These are phyloP conservation scores for Megastigmus dorsalis DNA, from an alignment of 2,888 invertebrate species.

Conservation along the genomic window DNA sequence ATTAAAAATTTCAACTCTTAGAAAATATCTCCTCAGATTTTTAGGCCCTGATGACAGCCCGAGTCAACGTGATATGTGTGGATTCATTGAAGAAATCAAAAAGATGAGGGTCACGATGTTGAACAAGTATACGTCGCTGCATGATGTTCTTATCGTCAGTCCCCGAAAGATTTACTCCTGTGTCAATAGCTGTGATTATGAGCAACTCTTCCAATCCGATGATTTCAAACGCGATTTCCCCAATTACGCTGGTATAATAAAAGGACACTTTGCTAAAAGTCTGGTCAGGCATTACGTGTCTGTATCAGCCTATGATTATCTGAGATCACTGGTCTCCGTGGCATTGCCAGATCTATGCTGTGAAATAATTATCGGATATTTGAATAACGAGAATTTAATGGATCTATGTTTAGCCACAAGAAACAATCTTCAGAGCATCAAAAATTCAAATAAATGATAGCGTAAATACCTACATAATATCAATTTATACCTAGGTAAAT, in stretches of 20 bases:
- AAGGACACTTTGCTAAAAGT: slow-evolving; percentile 21
- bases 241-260: not conserved
- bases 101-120: slow-evolving; percentile 4
- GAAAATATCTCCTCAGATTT: not conserved
- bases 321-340: not conserved
- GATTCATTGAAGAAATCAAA: not conserved
- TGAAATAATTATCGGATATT: slow-evolving; percentile 3
- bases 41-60: not conserved
- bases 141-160: slow-evolving; percentile 7
- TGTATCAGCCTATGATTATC: not conserved
- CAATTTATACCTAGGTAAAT: too few relatives aligned
- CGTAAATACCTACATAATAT: too few relatives aligned
- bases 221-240: not conserved
- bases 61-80: too few relatives aligned
- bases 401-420: slow-evolving; percentile 14
- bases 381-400: slow-evolving; percentile 21
- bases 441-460: too few relatives aligned
- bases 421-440: too few relatives aligned
- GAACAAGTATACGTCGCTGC: not conserved
- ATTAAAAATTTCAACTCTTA: not conserved
- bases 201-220: not conserved
- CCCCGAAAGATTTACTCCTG: not conserved
- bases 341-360: slow-evolving; percentile 34
- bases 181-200: not conserved
- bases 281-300: slow-evolving; percentile 14